A percentile compares a stretch with the other conserved stretches of the same genome.
phyloP scores from a whole-genome alignment of 2,797 vertebrate genomes.

The Anisognathus igniventris region DNA sequence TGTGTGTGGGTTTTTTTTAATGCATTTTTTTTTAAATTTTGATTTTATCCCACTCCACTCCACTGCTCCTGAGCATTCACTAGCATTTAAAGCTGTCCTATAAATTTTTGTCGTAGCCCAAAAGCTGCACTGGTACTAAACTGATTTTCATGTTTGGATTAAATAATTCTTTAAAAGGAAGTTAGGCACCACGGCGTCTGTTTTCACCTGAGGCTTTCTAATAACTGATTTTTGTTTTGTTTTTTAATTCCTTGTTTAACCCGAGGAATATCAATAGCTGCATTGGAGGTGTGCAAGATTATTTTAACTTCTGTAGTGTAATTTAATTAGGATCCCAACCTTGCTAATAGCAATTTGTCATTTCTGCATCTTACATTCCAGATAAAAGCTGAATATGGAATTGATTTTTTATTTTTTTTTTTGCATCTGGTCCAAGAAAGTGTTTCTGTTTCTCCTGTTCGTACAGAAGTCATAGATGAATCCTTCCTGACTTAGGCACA shows the following conservation, averaged over 20 bases:
- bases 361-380: not conserved
- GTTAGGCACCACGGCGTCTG: not conserved
- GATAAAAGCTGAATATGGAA: not conserved
- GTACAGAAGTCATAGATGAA: not conserved
- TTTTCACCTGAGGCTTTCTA: not conserved
- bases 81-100: not conserved
- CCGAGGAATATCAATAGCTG: not conserved
- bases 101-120: not conserved
- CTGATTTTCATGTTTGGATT: not conserved
- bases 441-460: not conserved
- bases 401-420: not conserved
- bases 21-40: not conserved
- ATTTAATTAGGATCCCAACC: not conserved
- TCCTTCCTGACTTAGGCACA: not conserved
- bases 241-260: not conserved
- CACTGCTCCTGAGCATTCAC: not conserved
- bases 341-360: not conserved
- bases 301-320: not conserved
- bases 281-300: not conserved
- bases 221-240: not conserved
- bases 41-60: not conserved
- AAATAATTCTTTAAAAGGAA: not conserved
- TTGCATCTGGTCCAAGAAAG: not conserved
- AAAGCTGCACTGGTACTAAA: not conserved
- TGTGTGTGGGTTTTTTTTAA: rapidly evolving